Percentiles rank a stretch among this genome's conserved stretches.
phyloP scores from a whole-genome alignment of 2,113 vertebrate species.

The Myiopsitta monachus region DNA sequence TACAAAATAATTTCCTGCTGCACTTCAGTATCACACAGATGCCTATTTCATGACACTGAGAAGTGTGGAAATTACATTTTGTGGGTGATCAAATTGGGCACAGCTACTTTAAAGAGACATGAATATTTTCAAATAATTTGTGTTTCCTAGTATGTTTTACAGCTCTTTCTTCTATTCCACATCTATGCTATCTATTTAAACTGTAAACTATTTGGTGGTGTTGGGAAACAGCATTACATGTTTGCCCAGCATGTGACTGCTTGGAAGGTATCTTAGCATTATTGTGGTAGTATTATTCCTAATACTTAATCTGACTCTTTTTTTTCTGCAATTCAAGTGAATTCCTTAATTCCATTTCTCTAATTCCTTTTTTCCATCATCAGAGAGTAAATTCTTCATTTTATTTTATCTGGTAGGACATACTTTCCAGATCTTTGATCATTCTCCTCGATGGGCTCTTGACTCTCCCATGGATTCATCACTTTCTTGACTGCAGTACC shows the following conservation, averaged over 20 bases:
- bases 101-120: background rate
- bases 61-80: background rate
- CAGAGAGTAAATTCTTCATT: background rate
- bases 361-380: background rate
- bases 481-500: background rate
- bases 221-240: background rate
- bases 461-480: background rate
- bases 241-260: background rate
- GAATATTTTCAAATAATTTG: background rate
- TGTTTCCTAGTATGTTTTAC: background rate
- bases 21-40: background rate
- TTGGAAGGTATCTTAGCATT: background rate
- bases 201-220: background rate
- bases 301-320: background rate
- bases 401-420: background rate
- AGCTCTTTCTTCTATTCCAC: background rate
- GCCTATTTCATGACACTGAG: background rate
- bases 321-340: background rate
- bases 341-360: background rate
- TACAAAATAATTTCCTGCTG: background rate
- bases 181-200: background rate
- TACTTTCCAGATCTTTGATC: background rate
- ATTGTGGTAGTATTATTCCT: background rate
- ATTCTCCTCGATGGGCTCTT: background rate
- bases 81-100: background rate